Percentiles rank a stretch among this genome's conserved stretches.
phyloP scores from a whole-genome alignment of 1,140 invertebrate genomes.

The Acromyrmex charruanus region DNA sequence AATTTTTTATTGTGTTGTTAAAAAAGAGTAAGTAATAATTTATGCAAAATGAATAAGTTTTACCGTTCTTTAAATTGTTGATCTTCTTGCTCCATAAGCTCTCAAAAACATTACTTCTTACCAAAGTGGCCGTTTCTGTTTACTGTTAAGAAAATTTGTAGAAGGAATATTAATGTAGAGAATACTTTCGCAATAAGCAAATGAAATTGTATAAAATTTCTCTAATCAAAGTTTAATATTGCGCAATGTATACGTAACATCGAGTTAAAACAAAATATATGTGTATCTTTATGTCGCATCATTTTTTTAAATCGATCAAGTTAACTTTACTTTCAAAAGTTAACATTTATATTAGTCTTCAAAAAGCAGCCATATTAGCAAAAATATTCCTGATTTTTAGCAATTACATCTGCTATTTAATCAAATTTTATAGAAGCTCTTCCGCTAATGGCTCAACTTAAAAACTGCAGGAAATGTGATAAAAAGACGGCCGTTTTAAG shows the following conservation, averaged over 20 bases:
- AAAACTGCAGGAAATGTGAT: conserved; percentile 48
- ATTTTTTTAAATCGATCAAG: conserved; percentile 2
- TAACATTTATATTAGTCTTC: conserved; percentile 44
- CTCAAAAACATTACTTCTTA: conserved; percentile 26
- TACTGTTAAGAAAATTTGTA: conserved; percentile 15
- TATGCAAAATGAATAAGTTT: conserved; percentile 4
- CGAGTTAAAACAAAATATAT: background rate
- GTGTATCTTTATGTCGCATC: background rate
- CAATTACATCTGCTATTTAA: conserved; percentile 58
- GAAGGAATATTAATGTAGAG: conserved; percentile 29
- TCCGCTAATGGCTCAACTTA: conserved; percentile 56
- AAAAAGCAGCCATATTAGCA: conserved; percentile 21
- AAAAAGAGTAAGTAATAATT: conserved; percentile 2
- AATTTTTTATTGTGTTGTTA: conserved; percentile 11
- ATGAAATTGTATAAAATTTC: conserved; percentile 32
- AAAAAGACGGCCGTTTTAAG: conserved; percentile 39
- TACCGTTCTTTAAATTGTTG: background rate
- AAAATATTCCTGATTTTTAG: conserved; percentile 59
- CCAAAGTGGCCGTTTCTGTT: conserved; percentile 10
- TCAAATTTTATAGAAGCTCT: conserved; percentile 58
- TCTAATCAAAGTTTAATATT: conserved; percentile 28
- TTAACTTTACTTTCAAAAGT: conserved; percentile 54
- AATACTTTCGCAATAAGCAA: conserved; percentile 24
- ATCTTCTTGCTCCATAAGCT: background rate
- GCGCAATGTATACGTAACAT: background rate